phyloP scores from a whole-genome alignment of 64 coral and sea anemone genomes.

The Pachyseris speciosa region DNA sequence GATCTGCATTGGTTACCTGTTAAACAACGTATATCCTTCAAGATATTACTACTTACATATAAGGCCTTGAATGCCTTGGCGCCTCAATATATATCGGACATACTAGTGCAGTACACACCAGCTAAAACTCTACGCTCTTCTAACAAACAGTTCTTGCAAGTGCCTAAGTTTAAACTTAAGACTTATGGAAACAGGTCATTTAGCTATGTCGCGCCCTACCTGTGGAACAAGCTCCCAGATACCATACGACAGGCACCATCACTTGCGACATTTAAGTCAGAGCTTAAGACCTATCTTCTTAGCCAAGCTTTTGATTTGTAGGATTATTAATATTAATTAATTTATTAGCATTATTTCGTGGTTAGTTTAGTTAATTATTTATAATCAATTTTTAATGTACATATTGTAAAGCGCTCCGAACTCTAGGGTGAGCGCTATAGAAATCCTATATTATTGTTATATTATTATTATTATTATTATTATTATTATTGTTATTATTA shows the following conservation, averaged over 20 bases:
- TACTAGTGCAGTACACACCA: slow-evolving; percentile 6
- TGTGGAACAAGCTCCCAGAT: slow-evolving; percentile 25
- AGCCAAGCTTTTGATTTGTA: neutral
- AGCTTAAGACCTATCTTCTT: slow-evolving; percentile 30
- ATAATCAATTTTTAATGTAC: neutral
- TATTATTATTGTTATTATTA: too few relatives aligned
- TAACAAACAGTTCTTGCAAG: neutral
- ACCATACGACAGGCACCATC: neutral
- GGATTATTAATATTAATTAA: too few relatives aligned
- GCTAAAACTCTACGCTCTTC: neutral
- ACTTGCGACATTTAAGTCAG: neutral
- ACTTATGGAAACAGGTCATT: slow-evolving; percentile 24
- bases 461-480: too few relatives aligned
- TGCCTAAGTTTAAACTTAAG: too few relatives aligned
- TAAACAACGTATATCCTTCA: slow-evolving; percentile 39
- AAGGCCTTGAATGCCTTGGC: slow-evolving; percentile 18
- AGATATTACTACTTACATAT: slow-evolving; percentile 43
- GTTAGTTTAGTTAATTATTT: neutral
- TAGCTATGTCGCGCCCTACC: neutral
- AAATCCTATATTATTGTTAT: too few relatives aligned
- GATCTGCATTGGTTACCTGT: slow-evolving; percentile 70
- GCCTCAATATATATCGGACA: slow-evolving; percentile 4
- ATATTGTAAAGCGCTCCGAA: too few relatives aligned
- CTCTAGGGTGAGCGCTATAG: too few relatives aligned
- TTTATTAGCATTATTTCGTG: neutral